Evolutionary conservation across 2,888 invertebrate species (phyloP).

Genomic region (Platycheirus rosarum): DNA sequence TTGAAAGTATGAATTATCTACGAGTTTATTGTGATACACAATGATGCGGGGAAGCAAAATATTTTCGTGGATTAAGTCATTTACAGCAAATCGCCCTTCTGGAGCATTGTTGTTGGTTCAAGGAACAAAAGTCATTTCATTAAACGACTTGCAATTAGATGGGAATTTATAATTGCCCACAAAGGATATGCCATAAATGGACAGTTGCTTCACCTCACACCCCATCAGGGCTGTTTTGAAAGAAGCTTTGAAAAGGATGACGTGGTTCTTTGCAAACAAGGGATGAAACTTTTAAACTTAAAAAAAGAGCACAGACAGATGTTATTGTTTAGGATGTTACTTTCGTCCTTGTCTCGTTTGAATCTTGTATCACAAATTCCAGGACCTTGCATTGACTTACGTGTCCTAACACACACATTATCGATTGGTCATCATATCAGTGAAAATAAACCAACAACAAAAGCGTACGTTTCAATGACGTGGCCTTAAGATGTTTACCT

Average conservation of each 20-base stretch:
- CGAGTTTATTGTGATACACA: constrained; percentile 52
- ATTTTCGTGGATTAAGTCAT: constrained; percentile 63
- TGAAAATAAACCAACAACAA: background rate
- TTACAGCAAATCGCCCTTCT: constrained; percentile 46
- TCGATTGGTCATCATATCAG: constrained; percentile 15
- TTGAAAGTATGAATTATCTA: constrained; percentile 59
- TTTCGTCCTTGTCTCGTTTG: constrained; percentile 51
- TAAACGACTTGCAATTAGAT: constrained; percentile 65
- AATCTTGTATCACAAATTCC: constrained; percentile 36
- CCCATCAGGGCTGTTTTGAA: background rate
- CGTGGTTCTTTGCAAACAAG: constrained; percentile 13
- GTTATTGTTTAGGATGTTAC: background rate
- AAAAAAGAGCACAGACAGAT: background rate
- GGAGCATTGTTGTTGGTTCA: constrained; percentile 35
- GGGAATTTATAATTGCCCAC: constrained; percentile 65
- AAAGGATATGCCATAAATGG: constrained; percentile 45
- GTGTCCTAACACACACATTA: constrained; percentile 44
- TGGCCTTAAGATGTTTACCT: constrained; percentile 44
- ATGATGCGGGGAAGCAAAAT: constrained; percentile 1
- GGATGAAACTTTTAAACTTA: background rate
- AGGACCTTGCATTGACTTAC: constrained; percentile 48
- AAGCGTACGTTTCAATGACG: constrained; percentile 35
- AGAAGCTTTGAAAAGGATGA: constrained; percentile 5
- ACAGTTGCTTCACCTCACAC: constrained; percentile 35
- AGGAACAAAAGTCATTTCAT: constrained; percentile 47